Conservation (phyloP, 2,888 invertebrate species). For the Scrobipalpa costella region DNA sequence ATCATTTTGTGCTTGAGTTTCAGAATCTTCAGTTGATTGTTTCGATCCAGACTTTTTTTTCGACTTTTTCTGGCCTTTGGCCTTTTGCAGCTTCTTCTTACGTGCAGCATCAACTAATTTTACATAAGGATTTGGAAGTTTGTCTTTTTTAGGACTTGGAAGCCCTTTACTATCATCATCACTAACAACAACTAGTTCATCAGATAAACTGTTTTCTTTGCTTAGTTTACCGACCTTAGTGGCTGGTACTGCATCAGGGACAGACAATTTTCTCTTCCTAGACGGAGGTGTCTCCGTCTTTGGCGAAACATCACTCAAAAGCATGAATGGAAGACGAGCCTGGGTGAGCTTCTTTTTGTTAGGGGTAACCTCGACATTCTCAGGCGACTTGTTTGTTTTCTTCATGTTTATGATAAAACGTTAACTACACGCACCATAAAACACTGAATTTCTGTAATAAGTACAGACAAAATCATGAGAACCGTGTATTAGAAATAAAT, state of each 20-base stretch:
- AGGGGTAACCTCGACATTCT: slow-evolving; percentile 64
- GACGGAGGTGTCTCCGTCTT: slow-evolving; percentile 49
- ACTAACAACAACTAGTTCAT: slow-evolving; percentile 62
- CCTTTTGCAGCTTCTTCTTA: slow-evolving; percentile 67
- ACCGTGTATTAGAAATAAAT: slow-evolving; percentile 38
- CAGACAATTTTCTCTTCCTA: slow-evolving; percentile 73
- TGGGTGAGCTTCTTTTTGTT: slow-evolving; percentile 82
- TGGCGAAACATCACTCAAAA: slow-evolving; percentile 70
- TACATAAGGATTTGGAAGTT: slow-evolving; percentile 49
- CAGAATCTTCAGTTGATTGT: slow-evolving; percentile 35
- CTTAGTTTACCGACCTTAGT: slow-evolving; percentile 67
- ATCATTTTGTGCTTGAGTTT: slow-evolving; percentile 28
- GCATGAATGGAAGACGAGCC: slow-evolving; percentile 82
- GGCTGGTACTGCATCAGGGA: slow-evolving; percentile 54
- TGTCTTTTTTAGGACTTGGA: slow-evolving; percentile 39
- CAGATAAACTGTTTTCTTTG: slow-evolving; percentile 60
- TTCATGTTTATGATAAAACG: slow-evolving; percentile 45
- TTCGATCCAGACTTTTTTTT: slow-evolving; percentile 41
- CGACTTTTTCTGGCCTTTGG: slow-evolving; percentile 53
- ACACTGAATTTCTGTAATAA: slow-evolving; percentile 34
- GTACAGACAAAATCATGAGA: slow-evolving; percentile 31
- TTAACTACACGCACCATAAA: slow-evolving; percentile 26
- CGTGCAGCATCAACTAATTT: slow-evolving; percentile 67
- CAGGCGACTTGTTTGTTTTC: slow-evolving; percentile 68
- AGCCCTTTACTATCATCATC: slow-evolving; percentile 65